A percentile compares a stretch with the other conserved stretches of the same genome.
phyloP scores from a whole-genome alignment of 2,113 vertebrate genomes.

The Malurus alboscapulatus region DNA sequence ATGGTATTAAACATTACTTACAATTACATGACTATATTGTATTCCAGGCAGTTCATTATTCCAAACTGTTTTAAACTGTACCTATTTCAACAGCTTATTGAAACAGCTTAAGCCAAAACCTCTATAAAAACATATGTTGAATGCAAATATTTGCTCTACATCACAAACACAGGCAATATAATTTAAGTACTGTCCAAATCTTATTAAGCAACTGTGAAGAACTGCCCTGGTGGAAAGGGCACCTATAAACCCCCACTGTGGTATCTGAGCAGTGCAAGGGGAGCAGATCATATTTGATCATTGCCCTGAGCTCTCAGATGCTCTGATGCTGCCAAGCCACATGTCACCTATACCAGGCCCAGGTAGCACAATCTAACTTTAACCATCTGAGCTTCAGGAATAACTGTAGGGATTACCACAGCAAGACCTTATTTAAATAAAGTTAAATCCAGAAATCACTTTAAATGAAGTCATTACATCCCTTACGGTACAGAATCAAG shows the following conservation, averaged over 20 bases:
- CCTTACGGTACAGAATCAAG: not conserved
- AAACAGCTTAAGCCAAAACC: not conserved
- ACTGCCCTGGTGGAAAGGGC: not conserved
- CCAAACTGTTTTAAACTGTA: not conserved
- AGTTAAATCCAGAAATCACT: not conserved
- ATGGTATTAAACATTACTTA: not conserved
- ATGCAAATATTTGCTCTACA: not conserved
- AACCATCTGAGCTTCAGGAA: not conserved
- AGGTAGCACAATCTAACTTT: not conserved
- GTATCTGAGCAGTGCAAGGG: not conserved
- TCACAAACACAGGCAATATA: not conserved
- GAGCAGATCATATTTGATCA: not conserved
- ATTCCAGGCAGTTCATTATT: not conserved
- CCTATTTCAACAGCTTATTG: not conserved
- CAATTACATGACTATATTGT: not conserved
- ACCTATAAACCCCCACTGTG: not conserved
- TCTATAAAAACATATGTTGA: not conserved
- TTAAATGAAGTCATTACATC: not conserved
- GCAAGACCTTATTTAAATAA: not conserved
- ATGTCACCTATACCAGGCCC: not conserved
- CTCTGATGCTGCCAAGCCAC: not conserved
- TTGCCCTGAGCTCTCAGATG: not conserved
- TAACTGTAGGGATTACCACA: not conserved
- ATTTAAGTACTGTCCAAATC: not conserved
- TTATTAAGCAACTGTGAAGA: not conserved